Percentiles rank a stretch among this genome's conserved stretches.
phyloP scores from a whole-genome alignment of 2,113 vertebrate species.

The Catharus bicknelli region DNA sequence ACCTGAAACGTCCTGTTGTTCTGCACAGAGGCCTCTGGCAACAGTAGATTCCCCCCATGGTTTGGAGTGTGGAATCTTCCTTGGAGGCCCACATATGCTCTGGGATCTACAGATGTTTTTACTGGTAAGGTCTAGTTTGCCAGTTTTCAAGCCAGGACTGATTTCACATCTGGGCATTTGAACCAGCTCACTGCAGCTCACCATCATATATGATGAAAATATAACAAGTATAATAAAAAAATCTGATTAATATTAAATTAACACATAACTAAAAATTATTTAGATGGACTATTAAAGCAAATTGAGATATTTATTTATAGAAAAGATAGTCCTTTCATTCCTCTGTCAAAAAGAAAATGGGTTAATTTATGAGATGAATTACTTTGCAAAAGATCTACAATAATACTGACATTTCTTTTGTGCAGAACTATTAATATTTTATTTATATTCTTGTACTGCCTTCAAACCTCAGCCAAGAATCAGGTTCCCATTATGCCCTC shows the following conservation, averaged over 20 bases:
- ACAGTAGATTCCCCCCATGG: neutral
- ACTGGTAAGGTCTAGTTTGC: neutral
- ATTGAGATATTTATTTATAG: neutral
- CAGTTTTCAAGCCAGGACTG: neutral
- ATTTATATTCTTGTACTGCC: neutral
- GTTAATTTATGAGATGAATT: neutral
- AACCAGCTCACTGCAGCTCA: neutral
- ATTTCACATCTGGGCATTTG: neutral
- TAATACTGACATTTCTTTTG: neutral
- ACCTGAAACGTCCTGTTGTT: neutral
- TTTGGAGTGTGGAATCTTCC: neutral
- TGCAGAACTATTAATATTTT: conserved; percentile 6
- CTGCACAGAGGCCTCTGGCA: neutral
- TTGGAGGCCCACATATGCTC: accelerated
- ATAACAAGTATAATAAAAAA: neutral
- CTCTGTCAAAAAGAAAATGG: neutral
- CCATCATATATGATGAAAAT: neutral
- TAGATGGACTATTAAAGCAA: neutral
- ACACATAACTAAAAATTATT: neutral
- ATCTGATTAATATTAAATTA: neutral
- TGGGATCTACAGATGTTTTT: neutral
- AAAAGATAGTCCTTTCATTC: neutral
- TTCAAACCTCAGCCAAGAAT: conserved; percentile 29
- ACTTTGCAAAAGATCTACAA: neutral
- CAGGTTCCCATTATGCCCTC: neutral